Percentiles rank a stretch among this genome's conserved stretches.
Conservation (phyloP, 2,797 vertebrate genomes). For the Melanotaenia parkinsoni region DNA sequence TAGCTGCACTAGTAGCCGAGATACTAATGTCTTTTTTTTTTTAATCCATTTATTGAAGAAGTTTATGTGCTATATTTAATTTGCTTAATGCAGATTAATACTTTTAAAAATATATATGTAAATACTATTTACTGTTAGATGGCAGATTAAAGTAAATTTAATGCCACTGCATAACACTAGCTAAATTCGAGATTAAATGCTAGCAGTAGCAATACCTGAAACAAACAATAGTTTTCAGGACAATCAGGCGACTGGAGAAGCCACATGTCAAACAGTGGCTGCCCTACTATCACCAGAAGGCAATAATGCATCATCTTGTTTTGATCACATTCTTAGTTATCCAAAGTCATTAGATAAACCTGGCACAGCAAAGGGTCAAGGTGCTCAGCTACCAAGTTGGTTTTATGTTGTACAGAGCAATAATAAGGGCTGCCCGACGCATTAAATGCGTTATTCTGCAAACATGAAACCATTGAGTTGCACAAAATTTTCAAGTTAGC, state of each 20-base stretch:
- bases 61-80: not conserved
- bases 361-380: slow-evolving; percentile 11
- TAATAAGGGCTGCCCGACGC: not conserved
- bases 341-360: slow-evolving; percentile 4
- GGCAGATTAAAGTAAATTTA: not conserved
- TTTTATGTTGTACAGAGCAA: not conserved
- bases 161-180: not conserved
- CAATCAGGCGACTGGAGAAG: not conserved
- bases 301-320: accelerated
- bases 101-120: accelerated
- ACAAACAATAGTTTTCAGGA: not conserved
- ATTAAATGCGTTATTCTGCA: not conserved
- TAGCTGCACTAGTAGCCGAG: slow-evolving; percentile 2
- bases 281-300: accelerated
- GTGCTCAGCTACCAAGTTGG: not conserved
- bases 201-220: slow-evolving; percentile 12
- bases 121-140: not conserved
- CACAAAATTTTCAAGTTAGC: not conserved
- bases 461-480: not conserved
- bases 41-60: not conserved
- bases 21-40: not conserved
- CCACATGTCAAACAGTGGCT: too few relatives aligned
- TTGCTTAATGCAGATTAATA: accelerated
- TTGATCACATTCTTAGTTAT: not conserved
- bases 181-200: not conserved